Percentiles rank a stretch among this genome's conserved stretches.
Evolutionary conservation across 2,113 vertebrate genomes (phyloP).

Genomic region (Dermatemys mawii): DNA sequence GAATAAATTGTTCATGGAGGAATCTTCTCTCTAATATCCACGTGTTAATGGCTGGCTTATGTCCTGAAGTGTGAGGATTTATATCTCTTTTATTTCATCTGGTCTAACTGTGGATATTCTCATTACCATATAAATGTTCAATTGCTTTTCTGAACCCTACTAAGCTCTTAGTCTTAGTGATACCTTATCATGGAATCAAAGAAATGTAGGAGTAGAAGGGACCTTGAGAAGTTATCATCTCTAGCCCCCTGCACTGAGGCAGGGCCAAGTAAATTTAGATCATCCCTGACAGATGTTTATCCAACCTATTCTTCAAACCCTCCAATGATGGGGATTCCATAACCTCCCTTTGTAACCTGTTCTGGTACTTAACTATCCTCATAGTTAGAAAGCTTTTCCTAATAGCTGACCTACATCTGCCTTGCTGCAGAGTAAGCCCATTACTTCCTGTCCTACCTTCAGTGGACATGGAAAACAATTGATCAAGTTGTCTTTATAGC

Average conservation of each 20-base stretch:
- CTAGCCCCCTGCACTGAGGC: not conserved
- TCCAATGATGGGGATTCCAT: not conserved
- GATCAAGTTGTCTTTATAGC: not conserved
- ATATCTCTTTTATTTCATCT: not conserved
- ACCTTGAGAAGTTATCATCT: not conserved
- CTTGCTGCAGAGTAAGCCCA: not conserved
- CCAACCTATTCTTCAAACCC: not conserved
- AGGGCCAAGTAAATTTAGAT: not conserved
- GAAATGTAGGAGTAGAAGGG: not conserved
- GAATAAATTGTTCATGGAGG: not conserved
- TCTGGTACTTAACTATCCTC: not conserved
- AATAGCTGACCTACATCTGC: not conserved
- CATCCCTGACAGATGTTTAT: not conserved
- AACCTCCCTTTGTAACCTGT: not conserved
- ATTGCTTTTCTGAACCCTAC: not conserved
- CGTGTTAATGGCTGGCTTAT: not conserved
- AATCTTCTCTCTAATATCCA: not conserved
- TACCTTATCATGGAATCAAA: not conserved
- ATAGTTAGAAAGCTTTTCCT: not conserved
- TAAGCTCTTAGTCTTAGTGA: not conserved
- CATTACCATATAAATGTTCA: not conserved
- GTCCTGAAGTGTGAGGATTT: not conserved
- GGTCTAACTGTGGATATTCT: not conserved
- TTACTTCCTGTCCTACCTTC: not conserved
- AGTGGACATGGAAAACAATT: not conserved